These are phyloP conservation scores for Cynopterus sphinx DNA, from an alignment of 2,797 vertebrate genomes.

Conservation along the genomic window DNA sequence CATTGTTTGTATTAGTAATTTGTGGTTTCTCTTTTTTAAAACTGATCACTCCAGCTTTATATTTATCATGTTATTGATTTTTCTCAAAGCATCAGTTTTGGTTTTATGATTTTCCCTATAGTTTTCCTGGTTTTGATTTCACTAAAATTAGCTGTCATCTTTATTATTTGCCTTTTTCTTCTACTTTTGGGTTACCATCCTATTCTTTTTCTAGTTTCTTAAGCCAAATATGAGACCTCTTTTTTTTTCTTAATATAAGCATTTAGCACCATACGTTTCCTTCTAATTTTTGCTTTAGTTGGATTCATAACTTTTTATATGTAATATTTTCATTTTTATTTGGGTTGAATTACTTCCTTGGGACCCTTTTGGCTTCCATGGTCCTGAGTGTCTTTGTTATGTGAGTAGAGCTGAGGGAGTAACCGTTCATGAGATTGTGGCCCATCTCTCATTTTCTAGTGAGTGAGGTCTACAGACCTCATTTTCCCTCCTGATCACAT, in stretches of 20 bases:
- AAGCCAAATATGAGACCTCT: background rate
- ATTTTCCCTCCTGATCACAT: background rate
- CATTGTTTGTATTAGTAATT: background rate
- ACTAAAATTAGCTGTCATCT: background rate
- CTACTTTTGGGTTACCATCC: background rate
- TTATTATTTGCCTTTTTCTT: background rate
- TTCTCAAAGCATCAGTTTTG: background rate
- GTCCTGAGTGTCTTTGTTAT: background rate
- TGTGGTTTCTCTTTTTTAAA: background rate
- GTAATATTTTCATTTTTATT: background rate
- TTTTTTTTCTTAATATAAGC: background rate
- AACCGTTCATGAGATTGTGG: accelerated
- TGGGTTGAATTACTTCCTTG: background rate
- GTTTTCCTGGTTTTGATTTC: background rate
- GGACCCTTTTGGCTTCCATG: background rate
- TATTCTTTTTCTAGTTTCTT: background rate
- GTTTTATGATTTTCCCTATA: background rate
- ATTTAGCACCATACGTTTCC: background rate
- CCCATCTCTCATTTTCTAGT: background rate
- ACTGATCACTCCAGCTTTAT: background rate
- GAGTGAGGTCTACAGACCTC: background rate
- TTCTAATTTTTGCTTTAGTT: background rate
- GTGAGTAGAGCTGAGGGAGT: background rate
- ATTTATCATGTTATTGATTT: background rate
- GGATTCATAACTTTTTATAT: background rate